These are phyloP conservation scores for Melanerpes formicivorus DNA, from an alignment of 2,113 vertebrate species.

Conservation along the genomic window DNA sequence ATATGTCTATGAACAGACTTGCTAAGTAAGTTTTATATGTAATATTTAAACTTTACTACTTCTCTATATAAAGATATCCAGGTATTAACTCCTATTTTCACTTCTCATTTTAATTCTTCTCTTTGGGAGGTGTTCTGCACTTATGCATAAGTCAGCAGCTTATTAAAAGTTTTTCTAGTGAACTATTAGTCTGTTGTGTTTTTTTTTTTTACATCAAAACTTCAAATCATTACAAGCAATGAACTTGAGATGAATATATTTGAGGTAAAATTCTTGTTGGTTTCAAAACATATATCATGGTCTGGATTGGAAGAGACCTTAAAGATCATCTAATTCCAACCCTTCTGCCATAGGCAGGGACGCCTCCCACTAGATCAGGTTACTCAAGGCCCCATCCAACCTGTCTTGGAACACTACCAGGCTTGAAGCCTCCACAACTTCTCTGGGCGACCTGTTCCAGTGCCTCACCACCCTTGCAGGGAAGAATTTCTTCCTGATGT, in stretches of 20 bases:
- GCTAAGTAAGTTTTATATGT: background rate
- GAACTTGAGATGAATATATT: background rate
- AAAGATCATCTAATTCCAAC: too few relatives aligned
- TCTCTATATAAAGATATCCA: background rate
- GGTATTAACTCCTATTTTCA: constrained; percentile 12
- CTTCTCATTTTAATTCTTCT: background rate
- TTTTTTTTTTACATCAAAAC: background rate
- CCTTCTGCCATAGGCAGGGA: too few relatives aligned
- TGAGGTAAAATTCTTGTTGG: background rate
- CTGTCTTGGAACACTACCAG: too few relatives aligned
- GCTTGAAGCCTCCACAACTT: too few relatives aligned
- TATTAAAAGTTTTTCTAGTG: background rate
- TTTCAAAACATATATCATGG: background rate
- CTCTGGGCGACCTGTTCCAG: too few relatives aligned
- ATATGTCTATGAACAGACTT: background rate
- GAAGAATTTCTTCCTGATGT: too few relatives aligned
- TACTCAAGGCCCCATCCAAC: too few relatives aligned
- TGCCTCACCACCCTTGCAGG: too few relatives aligned
- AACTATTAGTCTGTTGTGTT: background rate
- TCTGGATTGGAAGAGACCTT: background rate
- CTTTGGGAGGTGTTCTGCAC: background rate
- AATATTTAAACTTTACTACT: background rate
- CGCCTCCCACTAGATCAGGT: too few relatives aligned
- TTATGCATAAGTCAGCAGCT: background rate
- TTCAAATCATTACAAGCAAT: background rate